Base-by-base conservation (phyloP, 92 coral and sea anemone species). In the Actinernus sp. region DNA sequence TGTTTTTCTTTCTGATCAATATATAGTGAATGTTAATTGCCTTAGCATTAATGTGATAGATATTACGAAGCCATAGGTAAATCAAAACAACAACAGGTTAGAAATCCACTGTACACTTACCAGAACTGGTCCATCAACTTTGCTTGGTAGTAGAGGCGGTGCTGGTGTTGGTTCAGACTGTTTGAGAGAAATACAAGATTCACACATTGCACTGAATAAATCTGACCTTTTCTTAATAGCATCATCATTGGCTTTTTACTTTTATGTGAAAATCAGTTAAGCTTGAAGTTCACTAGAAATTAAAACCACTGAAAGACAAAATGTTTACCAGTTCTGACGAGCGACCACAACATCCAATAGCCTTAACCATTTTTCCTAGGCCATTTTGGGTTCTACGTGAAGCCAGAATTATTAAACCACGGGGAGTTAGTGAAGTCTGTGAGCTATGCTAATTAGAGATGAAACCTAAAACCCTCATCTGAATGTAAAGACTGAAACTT, bases 281-380 rank as follows among this genome's bases (percentile, higher is more conserved):
- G 41, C 14, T 14, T 34, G 41, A 34, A 6, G 41, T 14, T 6
- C 6, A 34, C 43, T 18, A 33, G 9, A 36, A 30, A 60, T 37
- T 23, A 37, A 12, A 38, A 37, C 34, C 16, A 4, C 28, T n/a
- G n/a, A 13, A 6, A 56, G 7, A 60, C 20, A 39, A 13, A 23
- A 1, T 17, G 18, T 56, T 56, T 70, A 70, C 78, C 78, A 70
- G 65, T 56, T 65, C 78, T 70, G 78, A 26, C 1, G 78, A 70
- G 46, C 67, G 60, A 20, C 78, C 36, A 57, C 78, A 70, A 45
- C 78, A 70, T 41, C 46, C 78, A 56, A 70, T 55, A 29, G 78
- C 43, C 47, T 57, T 70, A 10, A 70, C 78, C 78, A 70, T 70
- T 9, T 47, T 70, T 34, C 9, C 32, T 55, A 45, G 43, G 57